Base-by-base conservation (phyloP, 1,140 invertebrate genomes). In the Platyscapa corneri region DNA sequence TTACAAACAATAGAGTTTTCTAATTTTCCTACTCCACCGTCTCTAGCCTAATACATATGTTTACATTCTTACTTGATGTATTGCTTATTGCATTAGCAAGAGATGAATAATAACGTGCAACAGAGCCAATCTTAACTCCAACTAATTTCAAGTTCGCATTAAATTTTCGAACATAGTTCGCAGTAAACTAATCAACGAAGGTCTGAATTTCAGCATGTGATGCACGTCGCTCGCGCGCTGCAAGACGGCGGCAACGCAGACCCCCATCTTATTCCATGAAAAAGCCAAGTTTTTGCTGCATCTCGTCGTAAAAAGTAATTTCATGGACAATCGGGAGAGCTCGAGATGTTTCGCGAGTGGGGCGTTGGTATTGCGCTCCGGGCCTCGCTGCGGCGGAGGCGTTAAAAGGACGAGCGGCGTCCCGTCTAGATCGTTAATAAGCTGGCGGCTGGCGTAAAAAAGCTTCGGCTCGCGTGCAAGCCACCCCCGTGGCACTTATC, bases 351-450 rank as follows among this genome's bases (percentile, higher is more conserved):
- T n/a, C 8, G 70, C 23, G 37, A 42, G 37, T 12, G 39, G 10
- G 18, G 18, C 1, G 67, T 8, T 6, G 14, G 3, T 37, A 53
- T 70, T 27, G 37, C 18, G 37, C 23, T 27, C 7, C n/a, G 30
- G 1, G 49, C 30, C 2, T 12, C 23, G 23, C 16, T 39, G 3
- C 56, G 16, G 30, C 67, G 10, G 30, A 60, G 70, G 37, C 56
- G 77, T 32, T 64, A 42, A 60, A 60, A 79, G 75, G 75, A 77
- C 75, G 49, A 23, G 34, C 32, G 53, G 16, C 77, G 77, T 46
- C 56, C 39, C 12, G 75, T 53, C n/a, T 56, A 14, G 46, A 56
- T 77, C 75, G 75, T 77, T 77, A 77, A 77, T 77, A 79, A 37
- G 34, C 30, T 12, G 16, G 30, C 34, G 39, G 53, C 53, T 37